Evolutionary conservation across 2,113 vertebrate species (phyloP).

Genomic region (Elaphurus davidianus): DNA sequence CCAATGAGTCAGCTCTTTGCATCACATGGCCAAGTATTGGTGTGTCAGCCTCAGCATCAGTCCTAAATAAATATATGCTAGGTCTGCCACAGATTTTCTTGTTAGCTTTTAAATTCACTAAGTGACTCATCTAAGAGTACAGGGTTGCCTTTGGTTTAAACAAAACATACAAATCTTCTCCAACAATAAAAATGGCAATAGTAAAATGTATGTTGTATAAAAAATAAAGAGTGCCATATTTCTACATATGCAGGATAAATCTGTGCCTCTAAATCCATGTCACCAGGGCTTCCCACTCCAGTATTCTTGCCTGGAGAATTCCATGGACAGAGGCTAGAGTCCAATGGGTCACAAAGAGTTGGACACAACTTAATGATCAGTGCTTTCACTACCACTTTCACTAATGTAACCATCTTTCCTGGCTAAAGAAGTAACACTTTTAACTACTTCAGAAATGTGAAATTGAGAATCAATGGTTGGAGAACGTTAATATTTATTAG

Average conservation of each 20-base stretch:
- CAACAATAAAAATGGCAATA: neutral
- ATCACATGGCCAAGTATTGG: neutral
- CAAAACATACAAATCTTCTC: neutral
- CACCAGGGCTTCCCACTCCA: neutral
- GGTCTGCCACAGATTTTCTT: neutral
- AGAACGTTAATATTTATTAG: neutral
- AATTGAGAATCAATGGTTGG: neutral
- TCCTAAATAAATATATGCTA: neutral
- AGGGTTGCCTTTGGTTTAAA: neutral
- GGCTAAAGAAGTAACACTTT: neutral
- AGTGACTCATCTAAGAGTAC: neutral
- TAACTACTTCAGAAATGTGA: neutral
- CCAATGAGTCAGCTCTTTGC: neutral
- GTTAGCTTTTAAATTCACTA: neutral
- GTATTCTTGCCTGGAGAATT: neutral
- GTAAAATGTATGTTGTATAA: neutral
- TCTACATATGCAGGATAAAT: neutral
- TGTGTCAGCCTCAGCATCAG: neutral
- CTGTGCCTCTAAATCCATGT: rapidly evolving
- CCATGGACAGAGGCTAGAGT: neutral
- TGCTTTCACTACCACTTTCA: neutral
- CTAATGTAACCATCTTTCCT: neutral
- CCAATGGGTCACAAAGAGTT: neutral
- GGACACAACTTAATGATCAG: rapidly evolving
- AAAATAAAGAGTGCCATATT: neutral